Evolutionary conservation across 2,113 vertebrate species (phyloP).

Genomic region (Sinocyclocheilus anophthalmus): DNA sequence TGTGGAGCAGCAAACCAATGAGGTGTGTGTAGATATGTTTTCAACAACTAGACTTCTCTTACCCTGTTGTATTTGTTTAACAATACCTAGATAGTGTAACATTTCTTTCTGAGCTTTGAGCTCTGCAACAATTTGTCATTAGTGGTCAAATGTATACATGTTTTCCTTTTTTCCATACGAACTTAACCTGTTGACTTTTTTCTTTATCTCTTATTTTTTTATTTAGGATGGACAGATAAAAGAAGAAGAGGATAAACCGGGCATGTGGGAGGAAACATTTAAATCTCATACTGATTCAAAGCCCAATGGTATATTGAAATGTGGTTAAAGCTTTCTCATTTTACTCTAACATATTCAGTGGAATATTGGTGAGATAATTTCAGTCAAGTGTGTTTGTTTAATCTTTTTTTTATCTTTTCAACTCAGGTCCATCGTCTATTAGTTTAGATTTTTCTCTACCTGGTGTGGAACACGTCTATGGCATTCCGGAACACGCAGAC

Average conservation of each 20-base stretch:
- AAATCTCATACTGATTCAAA: slow-evolving; percentile 89
- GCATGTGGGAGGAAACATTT: slow-evolving; percentile 91
- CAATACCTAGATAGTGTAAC: neutral
- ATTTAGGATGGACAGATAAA: slow-evolving; percentile 70
- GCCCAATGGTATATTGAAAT: slow-evolving; percentile 78
- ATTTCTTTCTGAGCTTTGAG: neutral
- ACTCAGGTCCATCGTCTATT: slow-evolving; percentile 83
- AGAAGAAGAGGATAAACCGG: slow-evolving; percentile 69
- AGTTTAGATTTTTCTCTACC: slow-evolving; percentile 92
- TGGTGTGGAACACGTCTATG: slow-evolving; percentile 88
- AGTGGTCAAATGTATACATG: neutral
- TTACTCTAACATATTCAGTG: neutral
- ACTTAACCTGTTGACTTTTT: neutral
- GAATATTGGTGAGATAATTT: neutral
- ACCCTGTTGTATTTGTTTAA: neutral
- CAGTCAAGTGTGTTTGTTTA: neutral
- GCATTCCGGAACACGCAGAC: slow-evolving; percentile 93
- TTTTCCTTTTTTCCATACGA: neutral
- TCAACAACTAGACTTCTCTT: neutral
- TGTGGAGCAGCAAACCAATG: slow-evolving; percentile 59
- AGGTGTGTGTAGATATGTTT: slow-evolving; percentile 27
- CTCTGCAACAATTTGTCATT: neutral
- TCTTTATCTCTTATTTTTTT: neutral
- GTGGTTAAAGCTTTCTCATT: neutral
- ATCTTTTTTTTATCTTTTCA: neutral